Base-by-base conservation (phyloP, 2,888 invertebrate genomes). In the Lacanobia oleracea region DNA sequence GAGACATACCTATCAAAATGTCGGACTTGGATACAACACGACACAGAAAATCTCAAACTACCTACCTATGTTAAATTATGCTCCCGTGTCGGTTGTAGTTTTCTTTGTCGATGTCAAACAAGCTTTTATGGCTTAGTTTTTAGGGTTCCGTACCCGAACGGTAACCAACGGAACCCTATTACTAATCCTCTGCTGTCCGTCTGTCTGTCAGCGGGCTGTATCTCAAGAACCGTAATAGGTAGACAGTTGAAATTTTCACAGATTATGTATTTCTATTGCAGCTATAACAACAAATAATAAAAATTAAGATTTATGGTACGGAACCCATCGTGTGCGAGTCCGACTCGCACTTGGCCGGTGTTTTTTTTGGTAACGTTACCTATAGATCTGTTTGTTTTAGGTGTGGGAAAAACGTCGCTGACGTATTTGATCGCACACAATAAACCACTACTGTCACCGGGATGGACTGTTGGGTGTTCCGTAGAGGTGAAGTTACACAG, bases 391-490 rank as follows among this genome's bases (percentile, higher is more conserved):
- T 70, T 27, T 53, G 80, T 93, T 94, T 89, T 93, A 97, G 99
- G 99, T 77, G 99, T 99, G 77, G 99, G 99, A 27, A 99, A 99
- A 96, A 98, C 99, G 7, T 99, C 99, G 0, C 96, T 99, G 61
- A 98, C 99, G 0, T 98, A 99, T 94, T 94, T 99, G 75, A 98
- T 99, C 84, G 98, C 99, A 67, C 98, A 99, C 88, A 98, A 98
- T 90, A 98, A 98, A 91, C 97, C 98, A 0, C 97, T 99, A 6
- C 96, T 97, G 67, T 98, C 98, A 75, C 99, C 99, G 1, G 98
- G 98, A 68, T 99, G 99, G 98, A 99, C 99, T 0, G 98, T 99
- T 54, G 99, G 99, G 2, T 99, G 99, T 92, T 98, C 98, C 1
- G 98, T 99, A 1, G 99, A 99, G 96, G 99, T 99, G 0, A 99